Evolutionary conservation across 2,888 invertebrate genomes (phyloP), one percentile per base, ranked within the genome.

Genomic region (Coleophora flavipennella): DNA sequence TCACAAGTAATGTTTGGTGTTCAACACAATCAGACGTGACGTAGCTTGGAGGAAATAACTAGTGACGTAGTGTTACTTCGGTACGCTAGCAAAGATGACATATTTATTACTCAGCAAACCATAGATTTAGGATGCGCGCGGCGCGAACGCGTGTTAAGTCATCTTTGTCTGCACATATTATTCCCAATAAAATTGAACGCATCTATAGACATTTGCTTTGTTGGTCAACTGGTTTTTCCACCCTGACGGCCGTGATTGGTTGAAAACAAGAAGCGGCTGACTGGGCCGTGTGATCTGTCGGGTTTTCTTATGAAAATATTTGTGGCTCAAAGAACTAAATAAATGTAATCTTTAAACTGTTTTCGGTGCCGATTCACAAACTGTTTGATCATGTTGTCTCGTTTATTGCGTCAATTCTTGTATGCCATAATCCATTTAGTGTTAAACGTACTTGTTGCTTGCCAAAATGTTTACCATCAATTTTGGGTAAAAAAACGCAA

Each of bases 171-270:
- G n/a, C n/a, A n/a, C n/a, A n/a, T n/a, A n/a, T n/a, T n/a, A n/a
- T n/a, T n/a, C n/a, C n/a, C n/a, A n/a, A n/a, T 27, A 39, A 12
- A 29, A 11, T 12, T 38, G 37, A 35, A 26, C 31, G 32, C 13
- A 40, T 12, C 31, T 35, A 32, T 36, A 12, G 32, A 33, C 7
- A 8, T 20, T 20, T 20, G 6, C n/a, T n/a, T n/a, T 55, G 68
- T 71, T 80, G 75, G 71, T 48, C 59, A 41, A 26, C 40, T 39
- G 56, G 55, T 36, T 53, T 55, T 67, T 70, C 56, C 85, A 85
- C 84, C 62, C 59, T 57, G 51, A 55, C 61, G 75, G 74, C 76
- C 71, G 72, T 83, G 85, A 85, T 84, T 84, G 84, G 85, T 46
- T 51, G 51, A 48, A 48, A 41, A 46, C 48, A 64, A 71, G 72